Base-by-base conservation (phyloP, 2,888 invertebrate species). In the Parnassius smintheus region DNA sequence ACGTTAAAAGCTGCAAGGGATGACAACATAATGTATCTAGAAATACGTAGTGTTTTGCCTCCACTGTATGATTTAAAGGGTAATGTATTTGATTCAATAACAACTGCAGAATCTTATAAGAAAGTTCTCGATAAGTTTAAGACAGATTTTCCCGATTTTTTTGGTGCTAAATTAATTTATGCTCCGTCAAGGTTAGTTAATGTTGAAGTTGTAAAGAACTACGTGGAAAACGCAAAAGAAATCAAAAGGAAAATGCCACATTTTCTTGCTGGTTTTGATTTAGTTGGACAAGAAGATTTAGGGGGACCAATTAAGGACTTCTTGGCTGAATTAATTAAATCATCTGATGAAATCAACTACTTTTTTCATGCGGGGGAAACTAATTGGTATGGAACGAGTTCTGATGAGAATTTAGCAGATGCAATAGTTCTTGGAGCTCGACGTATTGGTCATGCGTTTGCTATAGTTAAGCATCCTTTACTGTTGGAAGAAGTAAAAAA, bases 281-380 rank as follows among this genome's bases (percentile, higher is more conserved):
- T 97, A 64, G 96, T 96, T 0, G 96, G 96, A 0, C 96, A 96
- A 75, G 97, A 97, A 82, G 96, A 97, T 73, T 83, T 92, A 61
- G 96, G 96, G 0, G 76, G 83, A 25, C 94, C 95, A 0, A 82
- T 95, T 0, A 83, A 90, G 48, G 87, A 93, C 1, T 95, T 94
- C 71, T 76, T 93, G 0, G 82, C 93, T 0, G 85, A 93, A 67
- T 74, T 96, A 7, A 74, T 91, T 9, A 74, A 85, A 51, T 78
- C 92, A 13, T 81, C 91, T 0, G 79, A 91, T 0, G 80, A 92
- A 3, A 80, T 96, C 7, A 91, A 94, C 59, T 95, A 94, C 72
- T 96, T 94, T 74, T 95, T 96, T 68, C 96, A 97, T 75, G 96
- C 96, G 0, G 97, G 96, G 1, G 96, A 97, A 85, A 96, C 96